Evolutionary conservation across 2,888 invertebrate genomes (phyloP).

Genomic region (Aelia acuminata): DNA sequence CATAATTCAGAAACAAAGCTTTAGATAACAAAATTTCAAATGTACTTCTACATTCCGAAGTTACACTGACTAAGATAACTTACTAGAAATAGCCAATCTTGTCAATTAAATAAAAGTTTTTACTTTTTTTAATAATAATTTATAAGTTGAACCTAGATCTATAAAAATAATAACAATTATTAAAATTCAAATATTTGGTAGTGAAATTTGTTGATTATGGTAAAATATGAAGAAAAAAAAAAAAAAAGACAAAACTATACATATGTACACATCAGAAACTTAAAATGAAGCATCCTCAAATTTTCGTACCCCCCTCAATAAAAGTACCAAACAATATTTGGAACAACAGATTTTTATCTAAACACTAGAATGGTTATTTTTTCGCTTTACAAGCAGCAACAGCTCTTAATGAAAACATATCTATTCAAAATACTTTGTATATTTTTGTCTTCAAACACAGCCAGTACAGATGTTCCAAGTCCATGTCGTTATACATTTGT

Average conservation of each 20-base stretch:
- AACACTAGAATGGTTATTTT: slow-evolving; percentile 1
- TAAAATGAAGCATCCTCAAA: not conserved
- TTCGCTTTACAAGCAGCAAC: not conserved
- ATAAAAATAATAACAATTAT: slow-evolving; percentile 5
- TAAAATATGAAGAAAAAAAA: slow-evolving; percentile 11
- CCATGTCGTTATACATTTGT: not conserved
- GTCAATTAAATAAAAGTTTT: slow-evolving; percentile 6
- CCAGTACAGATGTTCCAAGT: slow-evolving; percentile 27
- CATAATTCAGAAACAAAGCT: slow-evolving; percentile 7
- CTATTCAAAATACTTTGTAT: not conserved
- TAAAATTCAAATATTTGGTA: slow-evolving; percentile 13
- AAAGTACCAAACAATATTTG: not conserved
- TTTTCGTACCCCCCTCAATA: not conserved
- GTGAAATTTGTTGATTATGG: slow-evolving; percentile 26
- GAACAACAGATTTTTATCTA: slow-evolving; percentile 6
- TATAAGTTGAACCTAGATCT: not conserved
- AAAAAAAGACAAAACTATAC: slow-evolving; percentile 26
- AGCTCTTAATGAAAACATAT: not conserved
- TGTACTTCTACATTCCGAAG: not conserved
- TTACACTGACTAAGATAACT: slow-evolving; percentile 17
- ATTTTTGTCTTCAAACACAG: slow-evolving; percentile 16
- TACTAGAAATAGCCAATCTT: not conserved
- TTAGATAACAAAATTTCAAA: slow-evolving; percentile 16
- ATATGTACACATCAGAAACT: not conserved
- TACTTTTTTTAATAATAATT: not conserved